Percentiles rank a stretch among this genome's conserved stretches.
Conservation (phyloP, 1,140 invertebrate genomes). For the Drusus annulatus region DNA sequence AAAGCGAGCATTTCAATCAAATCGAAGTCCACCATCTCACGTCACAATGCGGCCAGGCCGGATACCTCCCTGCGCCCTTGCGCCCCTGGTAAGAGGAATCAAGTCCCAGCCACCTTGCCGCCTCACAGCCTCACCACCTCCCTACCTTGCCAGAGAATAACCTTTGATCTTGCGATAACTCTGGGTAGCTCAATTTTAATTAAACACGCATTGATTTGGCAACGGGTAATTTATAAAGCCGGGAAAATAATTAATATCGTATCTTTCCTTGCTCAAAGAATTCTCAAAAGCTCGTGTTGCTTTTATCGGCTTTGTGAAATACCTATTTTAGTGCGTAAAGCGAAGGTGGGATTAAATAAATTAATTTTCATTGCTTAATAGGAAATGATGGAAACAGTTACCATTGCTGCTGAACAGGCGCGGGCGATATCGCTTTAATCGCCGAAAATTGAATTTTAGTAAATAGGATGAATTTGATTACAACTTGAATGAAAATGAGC, state of each 20-base stretch:
- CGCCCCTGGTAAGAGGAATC: too few relatives aligned
- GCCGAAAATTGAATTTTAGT: too few relatives aligned
- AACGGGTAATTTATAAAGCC: neutral
- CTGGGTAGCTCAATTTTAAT: slow-evolving; percentile 12
- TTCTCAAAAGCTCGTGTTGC: neutral
- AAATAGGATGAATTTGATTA: neutral
- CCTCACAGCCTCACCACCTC: too few relatives aligned
- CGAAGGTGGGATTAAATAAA: neutral
- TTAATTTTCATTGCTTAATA: neutral
- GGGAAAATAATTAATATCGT: neutral
- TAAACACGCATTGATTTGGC: slow-evolving; percentile 9
- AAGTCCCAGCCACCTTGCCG: too few relatives aligned
- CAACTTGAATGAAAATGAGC: neutral
- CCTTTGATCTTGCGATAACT: slow-evolving; percentile 25
- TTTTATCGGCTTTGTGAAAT: slow-evolving; percentile 22
- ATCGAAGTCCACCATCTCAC: too few relatives aligned
- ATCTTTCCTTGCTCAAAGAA: neutral
- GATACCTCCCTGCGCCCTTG: too few relatives aligned
- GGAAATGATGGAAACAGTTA: neutral
- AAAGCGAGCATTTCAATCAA: too few relatives aligned
- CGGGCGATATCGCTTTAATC: too few relatives aligned
- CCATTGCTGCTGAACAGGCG: neutral
- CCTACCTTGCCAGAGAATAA: neutral
- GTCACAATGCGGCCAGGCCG: too few relatives aligned
- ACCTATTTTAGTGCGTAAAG: slow-evolving; percentile 10